These are phyloP conservation scores for Argentina silus DNA, from an alignment of 2,797 vertebrate species.

Conservation along the genomic window DNA sequence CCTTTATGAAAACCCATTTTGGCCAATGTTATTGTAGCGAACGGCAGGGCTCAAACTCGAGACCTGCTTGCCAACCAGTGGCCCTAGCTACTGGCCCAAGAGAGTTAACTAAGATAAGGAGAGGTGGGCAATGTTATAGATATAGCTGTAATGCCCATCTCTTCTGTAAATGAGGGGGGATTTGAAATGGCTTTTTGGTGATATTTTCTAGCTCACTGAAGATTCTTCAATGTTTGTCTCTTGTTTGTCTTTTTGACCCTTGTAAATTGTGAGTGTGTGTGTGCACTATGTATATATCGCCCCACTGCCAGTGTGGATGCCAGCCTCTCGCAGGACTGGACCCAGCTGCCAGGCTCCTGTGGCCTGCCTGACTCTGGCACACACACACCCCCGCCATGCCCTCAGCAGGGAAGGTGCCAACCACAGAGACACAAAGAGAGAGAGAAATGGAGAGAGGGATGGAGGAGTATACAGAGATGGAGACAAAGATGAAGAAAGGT, in stretches of 20 bases:
- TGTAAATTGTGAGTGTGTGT: background rate
- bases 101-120: conserved; percentile 1
- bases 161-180: background rate
- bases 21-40: conserved; percentile 1
- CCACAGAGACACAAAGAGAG: too few relatives aligned
- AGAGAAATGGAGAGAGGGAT: too few relatives aligned
- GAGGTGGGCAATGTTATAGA: background rate
- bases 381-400: background rate
- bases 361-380: background rate
- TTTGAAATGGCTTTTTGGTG: background rate
- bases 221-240: background rate
- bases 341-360: background rate
- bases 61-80: too few relatives aligned
- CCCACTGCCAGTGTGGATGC: background rate
- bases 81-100: too few relatives aligned
- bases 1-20: background rate
- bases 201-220: background rate
- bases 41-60: too few relatives aligned
- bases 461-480: background rate
- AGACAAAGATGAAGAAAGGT: background rate
- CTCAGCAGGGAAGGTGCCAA: background rate
- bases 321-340: background rate
- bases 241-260: conserved; percentile 7
- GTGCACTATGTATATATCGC: background rate
- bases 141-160: background rate